phyloP scores from a whole-genome alignment of 2,888 invertebrate genomes.

The Psylliodes chrysocephalus region DNA sequence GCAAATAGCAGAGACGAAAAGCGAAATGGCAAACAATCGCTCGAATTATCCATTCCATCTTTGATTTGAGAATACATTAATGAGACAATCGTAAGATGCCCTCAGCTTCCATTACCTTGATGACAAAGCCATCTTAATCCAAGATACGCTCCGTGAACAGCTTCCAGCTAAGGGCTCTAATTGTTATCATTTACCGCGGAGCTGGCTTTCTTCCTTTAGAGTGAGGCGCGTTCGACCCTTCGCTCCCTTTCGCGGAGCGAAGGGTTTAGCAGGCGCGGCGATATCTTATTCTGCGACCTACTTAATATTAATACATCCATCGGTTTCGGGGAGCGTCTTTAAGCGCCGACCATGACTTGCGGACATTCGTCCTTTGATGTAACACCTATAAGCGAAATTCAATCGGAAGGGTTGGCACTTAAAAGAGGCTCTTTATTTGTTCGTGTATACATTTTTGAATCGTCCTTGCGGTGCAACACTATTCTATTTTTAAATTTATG shows the following conservation, averaged over 20 bases:
- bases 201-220: constrained; percentile 40
- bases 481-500: too few species aligned
- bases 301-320: constrained; percentile 58
- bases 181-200: constrained; percentile 61
- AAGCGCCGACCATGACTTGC: constrained; percentile 53
- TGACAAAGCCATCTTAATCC: constrained; percentile 64
- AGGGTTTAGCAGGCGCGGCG: constrained; percentile 40
- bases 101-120: constrained; percentile 63
- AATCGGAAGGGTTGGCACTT: constrained; percentile 22
- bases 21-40: constrained; percentile 56
- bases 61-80: constrained; percentile 64
- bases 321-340: constrained; percentile 53
- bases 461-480: too few species aligned
- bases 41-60: constrained; percentile 62
- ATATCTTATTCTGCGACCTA: constrained; percentile 46
- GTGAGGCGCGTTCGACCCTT: constrained; percentile 25
- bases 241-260: constrained; percentile 27
- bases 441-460: too few species aligned
- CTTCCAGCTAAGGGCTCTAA: constrained; percentile 57
- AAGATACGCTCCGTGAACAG: constrained; percentile 54
- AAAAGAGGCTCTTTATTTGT: neutral
- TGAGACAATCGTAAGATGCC: constrained; percentile 61
- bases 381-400: constrained; percentile 35
- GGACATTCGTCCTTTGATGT: constrained; percentile 43
- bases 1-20: constrained; percentile 23